Evolutionary conservation across 2,888 invertebrate genomes (phyloP).

Genomic region (Tridacna crocea): DNA sequence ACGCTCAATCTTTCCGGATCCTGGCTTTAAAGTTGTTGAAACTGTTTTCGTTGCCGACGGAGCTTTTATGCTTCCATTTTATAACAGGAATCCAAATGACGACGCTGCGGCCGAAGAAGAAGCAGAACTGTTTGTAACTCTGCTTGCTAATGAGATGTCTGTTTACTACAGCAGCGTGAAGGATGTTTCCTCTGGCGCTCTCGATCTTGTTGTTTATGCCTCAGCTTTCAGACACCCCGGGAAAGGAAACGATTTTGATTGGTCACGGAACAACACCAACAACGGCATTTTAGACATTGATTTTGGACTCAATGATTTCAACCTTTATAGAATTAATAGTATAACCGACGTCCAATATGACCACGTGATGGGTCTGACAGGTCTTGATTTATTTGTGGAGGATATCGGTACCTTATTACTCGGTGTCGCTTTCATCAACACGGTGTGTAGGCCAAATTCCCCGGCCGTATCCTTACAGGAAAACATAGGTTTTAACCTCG

Average conservation of each 20-base stretch:
- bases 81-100: background rate
- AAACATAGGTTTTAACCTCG: conserved; percentile 14
- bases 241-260: background rate
- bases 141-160: conserved; percentile 3
- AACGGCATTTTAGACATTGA: background rate
- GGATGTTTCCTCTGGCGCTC: background rate
- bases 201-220: background rate
- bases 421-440: background rate
- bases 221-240: background rate
- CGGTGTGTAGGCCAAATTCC: background rate
- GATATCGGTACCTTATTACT: background rate
- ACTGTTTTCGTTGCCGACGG: background rate
- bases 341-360: background rate
- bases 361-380: background rate
- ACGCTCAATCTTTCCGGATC: background rate
- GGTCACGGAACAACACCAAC: background rate
- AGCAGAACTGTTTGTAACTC: background rate
- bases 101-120: background rate
- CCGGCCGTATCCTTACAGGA: conserved; percentile 7
- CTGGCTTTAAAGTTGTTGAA: background rate
- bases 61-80: conserved; percentile 9
- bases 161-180: conserved; percentile 7
- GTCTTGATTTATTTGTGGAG: background rate
- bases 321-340: background rate
- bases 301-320: background rate